These are phyloP conservation scores for Danaus plexippus DNA, from an alignment of 1,140 invertebrate genomes.

Conservation along the genomic window DNA sequence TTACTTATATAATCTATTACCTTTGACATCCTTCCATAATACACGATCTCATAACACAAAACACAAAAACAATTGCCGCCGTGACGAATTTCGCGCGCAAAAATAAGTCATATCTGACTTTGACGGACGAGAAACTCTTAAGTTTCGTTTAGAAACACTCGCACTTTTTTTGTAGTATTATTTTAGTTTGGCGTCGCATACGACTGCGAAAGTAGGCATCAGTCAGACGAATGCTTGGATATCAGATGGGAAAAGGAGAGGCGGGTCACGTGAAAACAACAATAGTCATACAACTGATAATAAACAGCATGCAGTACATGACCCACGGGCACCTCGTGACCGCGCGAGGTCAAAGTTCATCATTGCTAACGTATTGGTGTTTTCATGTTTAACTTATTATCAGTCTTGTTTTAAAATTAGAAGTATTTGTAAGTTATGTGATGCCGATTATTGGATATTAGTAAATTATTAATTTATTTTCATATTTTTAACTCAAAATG, in stretches of 20 bases:
- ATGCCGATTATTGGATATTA: too few species aligned
- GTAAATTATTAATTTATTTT: too few species aligned
- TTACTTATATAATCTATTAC: slow-evolving; percentile 25
- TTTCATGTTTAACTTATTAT: too few species aligned
- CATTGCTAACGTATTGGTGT: too few species aligned
- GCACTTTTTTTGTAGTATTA: slow-evolving; percentile 24
- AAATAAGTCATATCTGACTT: slow-evolving; percentile 14
- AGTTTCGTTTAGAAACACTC: slow-evolving; percentile 22
- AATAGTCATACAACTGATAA: slow-evolving; percentile 30
- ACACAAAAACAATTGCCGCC: slow-evolving; percentile 6
- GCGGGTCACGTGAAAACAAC: slow-evolving; percentile 36
- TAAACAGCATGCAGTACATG: slow-evolving; percentile 21
- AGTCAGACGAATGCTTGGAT: slow-evolving; percentile 36
- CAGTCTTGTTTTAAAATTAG: too few species aligned
- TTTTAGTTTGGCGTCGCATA: slow-evolving; percentile 19
- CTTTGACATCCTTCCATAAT: slow-evolving; percentile 43
- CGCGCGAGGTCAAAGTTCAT: slow-evolving; percentile 19
- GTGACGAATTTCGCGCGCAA: slow-evolving; percentile 13
- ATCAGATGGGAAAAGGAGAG: slow-evolving; percentile 32
- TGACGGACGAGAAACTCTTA: slow-evolving; percentile 12
- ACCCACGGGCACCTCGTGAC: slow-evolving; percentile 18
- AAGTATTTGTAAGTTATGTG: too few species aligned
- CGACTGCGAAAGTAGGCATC: slow-evolving; percentile 47
- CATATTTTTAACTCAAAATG: too few species aligned
- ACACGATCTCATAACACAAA: slow-evolving; percentile 27